Conservation (phyloP, 2,797 vertebrate genomes). For the Molossus molossus region DNA sequence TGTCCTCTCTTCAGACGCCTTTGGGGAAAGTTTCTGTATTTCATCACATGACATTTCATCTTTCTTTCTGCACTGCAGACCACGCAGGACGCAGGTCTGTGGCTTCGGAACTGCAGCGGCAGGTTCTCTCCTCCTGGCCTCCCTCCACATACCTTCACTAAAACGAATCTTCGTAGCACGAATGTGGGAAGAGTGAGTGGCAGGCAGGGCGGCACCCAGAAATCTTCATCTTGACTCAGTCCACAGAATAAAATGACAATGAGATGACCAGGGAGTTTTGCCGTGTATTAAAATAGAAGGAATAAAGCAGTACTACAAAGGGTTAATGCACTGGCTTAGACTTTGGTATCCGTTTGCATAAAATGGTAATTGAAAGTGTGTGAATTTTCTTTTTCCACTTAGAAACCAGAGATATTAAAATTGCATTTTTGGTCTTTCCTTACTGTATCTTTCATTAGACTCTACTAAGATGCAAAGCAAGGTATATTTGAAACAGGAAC, state of each 20-base stretch:
- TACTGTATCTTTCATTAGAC: conserved; percentile 20
- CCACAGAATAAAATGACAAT: background rate
- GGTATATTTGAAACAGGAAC: conserved; percentile 19
- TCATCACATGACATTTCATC: background rate
- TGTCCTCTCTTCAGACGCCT: background rate
- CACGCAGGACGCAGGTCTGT: background rate
- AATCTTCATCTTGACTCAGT: background rate
- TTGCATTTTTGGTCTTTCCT: background rate
- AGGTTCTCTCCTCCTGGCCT: background rate
- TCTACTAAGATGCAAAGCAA: conserved; percentile 7
- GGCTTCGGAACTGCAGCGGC: background rate
- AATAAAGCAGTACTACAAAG: background rate
- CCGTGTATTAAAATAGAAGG: background rate
- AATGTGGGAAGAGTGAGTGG: background rate
- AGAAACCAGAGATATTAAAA: background rate
- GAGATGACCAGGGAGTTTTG: background rate
- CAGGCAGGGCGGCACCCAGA: background rate
- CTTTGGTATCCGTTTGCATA: conserved; percentile 7
- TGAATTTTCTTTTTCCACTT: background rate
- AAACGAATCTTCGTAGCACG: background rate
- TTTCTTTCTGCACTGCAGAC: background rate
- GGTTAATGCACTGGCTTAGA: background rate
- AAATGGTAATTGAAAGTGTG: background rate
- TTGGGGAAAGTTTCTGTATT: background rate
- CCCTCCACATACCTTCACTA: background rate